Evolutionary conservation across 2,797 vertebrate species (phyloP).

Genomic region (Pygocentrus nattereri): DNA sequence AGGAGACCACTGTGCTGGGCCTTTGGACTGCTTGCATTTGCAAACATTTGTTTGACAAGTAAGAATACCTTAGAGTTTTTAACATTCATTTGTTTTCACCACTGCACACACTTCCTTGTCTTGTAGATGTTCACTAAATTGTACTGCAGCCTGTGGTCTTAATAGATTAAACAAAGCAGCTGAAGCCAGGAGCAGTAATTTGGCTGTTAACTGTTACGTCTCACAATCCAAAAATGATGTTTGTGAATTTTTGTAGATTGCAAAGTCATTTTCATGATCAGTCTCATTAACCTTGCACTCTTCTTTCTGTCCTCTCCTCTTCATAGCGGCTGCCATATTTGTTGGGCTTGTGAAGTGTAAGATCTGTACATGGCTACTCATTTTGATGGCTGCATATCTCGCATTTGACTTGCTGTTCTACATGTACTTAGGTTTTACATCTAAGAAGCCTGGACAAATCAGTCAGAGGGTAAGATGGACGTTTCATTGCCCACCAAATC

Average conservation of each 20-base stretch:
- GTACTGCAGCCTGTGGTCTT: too few relatives aligned
- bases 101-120: too few relatives aligned
- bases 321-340: conserved; percentile 61
- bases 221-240: neutral
- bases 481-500: neutral
- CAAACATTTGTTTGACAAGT: conserved; percentile 35
- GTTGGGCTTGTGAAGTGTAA: conserved; percentile 21
- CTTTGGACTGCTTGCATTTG: conserved; percentile 1
- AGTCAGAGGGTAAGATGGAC: conserved; percentile 1
- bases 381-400: conserved; percentile 53
- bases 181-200: neutral
- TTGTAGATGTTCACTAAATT: too few relatives aligned
- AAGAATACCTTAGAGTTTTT: conserved; percentile 10
- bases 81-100: neutral
- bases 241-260: too few relatives aligned
- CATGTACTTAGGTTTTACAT: conserved; percentile 13
- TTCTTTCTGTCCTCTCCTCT: conserved; percentile 22
- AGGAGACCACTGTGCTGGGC: conserved; percentile 41
- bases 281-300: too few relatives aligned
- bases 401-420: conserved; percentile 50
- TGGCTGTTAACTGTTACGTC: neutral
- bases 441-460: neutral
- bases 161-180: neutral
- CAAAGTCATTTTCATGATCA: too few relatives aligned
- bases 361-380: conserved; percentile 13